Conservation (phyloP, 2,113 vertebrate genomes). For the Larimichthys polyactis region DNA sequence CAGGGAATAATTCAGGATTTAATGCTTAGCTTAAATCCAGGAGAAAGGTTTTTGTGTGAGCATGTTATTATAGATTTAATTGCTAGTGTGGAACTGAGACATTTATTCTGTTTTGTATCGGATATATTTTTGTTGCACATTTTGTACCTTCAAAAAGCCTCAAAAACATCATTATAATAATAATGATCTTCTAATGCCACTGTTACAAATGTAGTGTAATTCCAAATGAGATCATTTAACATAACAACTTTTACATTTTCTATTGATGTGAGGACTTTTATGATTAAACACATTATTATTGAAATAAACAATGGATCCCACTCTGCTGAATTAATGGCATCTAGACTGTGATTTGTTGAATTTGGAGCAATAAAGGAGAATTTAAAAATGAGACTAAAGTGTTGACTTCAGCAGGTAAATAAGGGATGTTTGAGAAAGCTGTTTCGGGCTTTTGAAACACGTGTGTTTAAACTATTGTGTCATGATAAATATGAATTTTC, state of each 20-base stretch:
- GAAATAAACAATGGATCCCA: not conserved
- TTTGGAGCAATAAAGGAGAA: not conserved
- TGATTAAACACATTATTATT: not conserved
- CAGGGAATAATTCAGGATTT: slow-evolving; percentile 43
- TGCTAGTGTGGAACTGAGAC: not conserved
- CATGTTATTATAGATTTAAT: not conserved
- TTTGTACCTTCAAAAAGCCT: not conserved
- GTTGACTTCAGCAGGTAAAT: no score
- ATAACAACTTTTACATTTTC: not conserved
- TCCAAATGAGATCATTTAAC: not conserved
- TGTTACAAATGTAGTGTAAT: not conserved
- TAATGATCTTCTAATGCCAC: not conserved
- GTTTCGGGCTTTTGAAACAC: not conserved
- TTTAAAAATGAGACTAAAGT: no score
- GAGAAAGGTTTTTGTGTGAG: not conserved
- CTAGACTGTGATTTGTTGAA: not conserved
- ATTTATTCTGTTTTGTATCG: not conserved
- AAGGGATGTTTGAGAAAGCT: not conserved
- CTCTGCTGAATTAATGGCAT: not conserved
- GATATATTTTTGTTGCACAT: not conserved
- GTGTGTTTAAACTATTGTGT: not conserved
- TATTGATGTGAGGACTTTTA: not conserved
- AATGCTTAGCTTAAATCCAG: slow-evolving; percentile 17
- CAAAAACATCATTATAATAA: not conserved
- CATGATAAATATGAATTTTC: slow-evolving; percentile 1